Conservation (phyloP, 2,888 invertebrate species). For the Hemicrepidius hirtus region DNA sequence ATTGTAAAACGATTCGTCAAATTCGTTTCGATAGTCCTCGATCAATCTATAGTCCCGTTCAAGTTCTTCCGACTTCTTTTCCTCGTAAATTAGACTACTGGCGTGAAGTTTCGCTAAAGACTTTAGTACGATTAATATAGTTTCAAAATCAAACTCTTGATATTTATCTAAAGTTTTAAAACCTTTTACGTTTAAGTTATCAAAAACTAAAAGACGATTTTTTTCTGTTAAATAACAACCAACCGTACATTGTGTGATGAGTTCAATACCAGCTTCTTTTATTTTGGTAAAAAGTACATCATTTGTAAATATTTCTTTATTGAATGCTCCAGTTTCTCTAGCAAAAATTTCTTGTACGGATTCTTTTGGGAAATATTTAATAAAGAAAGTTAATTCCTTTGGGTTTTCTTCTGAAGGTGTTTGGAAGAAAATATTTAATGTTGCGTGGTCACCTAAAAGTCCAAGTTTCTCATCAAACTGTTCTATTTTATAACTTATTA, state of each 20-base stretch:
- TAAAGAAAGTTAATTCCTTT: neutral
- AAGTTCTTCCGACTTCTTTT: slow-evolving; percentile 50
- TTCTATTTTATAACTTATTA: neutral
- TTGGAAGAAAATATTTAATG: neutral
- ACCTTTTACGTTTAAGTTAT: slow-evolving; percentile 67
- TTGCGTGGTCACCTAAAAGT: slow-evolving; percentile 6
- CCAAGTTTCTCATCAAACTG: slow-evolving; percentile 6
- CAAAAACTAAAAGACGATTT: slow-evolving; percentile 64
- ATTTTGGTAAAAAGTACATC: slow-evolving; percentile 14
- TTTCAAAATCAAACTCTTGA: slow-evolving; percentile 22
- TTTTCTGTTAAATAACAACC: slow-evolving; percentile 52
- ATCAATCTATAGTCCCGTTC: neutral
- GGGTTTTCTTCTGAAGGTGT: neutral
- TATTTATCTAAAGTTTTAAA: slow-evolving; percentile 58
- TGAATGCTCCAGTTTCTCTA: slow-evolving; percentile 57
- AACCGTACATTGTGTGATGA: slow-evolving; percentile 44
- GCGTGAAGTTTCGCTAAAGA: slow-evolving; percentile 68
- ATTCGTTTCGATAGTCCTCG: neutral
- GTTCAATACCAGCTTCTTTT: neutral
- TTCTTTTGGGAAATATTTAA: slow-evolving; percentile 4
- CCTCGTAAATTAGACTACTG: slow-evolving; percentile 68
- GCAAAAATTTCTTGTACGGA: neutral
- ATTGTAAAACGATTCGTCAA: slow-evolving; percentile 19
- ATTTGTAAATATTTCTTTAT: slow-evolving; percentile 47
- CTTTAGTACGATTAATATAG: slow-evolving; percentile 62